Percentiles rank a stretch among this genome's conserved stretches.
These are phyloP conservation scores for Pilophorus perplexus DNA, from an alignment of 2,888 invertebrate genomes.

Conservation along the genomic window DNA sequence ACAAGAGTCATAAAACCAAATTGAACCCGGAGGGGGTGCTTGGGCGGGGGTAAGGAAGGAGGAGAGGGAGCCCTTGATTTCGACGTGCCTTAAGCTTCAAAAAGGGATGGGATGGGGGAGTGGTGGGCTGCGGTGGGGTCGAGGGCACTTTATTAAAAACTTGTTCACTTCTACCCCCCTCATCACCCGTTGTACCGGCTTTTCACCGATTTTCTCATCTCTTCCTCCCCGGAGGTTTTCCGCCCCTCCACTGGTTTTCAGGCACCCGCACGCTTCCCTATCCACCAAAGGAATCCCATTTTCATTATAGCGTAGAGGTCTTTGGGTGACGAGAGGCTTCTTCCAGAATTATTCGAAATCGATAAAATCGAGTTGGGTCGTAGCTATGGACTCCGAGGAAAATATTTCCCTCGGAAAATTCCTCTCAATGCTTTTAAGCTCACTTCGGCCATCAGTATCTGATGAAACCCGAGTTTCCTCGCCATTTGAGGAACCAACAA, in stretches of 20 bases:
- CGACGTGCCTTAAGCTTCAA: slow-evolving; percentile 25
- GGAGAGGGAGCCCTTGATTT: slow-evolving; percentile 8
- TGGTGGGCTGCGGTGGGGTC: background rate
- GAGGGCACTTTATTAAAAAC: slow-evolving; percentile 36
- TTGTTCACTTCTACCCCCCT: slow-evolving; percentile 28
- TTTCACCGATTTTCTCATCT: slow-evolving; percentile 23
- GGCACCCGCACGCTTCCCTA: background rate
- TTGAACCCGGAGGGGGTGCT: slow-evolving; percentile 34
- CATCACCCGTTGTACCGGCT: background rate
- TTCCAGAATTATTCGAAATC: background rate
- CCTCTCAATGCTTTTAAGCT: too few species aligned
- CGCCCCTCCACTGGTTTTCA: background rate
- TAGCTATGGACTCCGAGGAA: too few species aligned
- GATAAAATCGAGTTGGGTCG: background rate
- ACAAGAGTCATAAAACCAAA: slow-evolving; percentile 39
- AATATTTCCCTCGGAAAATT: too few species aligned
- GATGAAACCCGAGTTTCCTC: too few species aligned
- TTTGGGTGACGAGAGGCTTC: background rate
- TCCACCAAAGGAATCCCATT: slow-evolving; percentile 2
- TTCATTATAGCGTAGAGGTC: slow-evolving; percentile 8
- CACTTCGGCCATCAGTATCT: too few species aligned
- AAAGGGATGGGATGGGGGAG: background rate
- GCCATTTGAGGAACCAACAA: too few species aligned
- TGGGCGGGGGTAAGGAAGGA: too few species aligned
- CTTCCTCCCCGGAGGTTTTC: background rate